Conservation (phyloP, 2,113 vertebrate genomes). For the Lagenorhynchus albirostris region DNA sequence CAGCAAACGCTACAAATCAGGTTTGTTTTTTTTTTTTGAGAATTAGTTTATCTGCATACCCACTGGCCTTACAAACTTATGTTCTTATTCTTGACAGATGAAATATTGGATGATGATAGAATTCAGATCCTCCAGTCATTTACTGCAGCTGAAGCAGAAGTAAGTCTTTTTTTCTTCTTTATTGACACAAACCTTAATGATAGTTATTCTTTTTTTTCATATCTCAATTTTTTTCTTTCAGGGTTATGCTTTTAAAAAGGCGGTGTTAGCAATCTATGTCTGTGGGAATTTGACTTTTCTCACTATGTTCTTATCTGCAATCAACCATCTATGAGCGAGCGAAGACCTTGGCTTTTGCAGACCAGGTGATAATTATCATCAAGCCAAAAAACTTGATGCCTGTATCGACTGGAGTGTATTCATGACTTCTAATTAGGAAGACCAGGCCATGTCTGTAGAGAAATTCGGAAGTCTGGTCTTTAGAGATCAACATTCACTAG, state of each 20-base stretch:
- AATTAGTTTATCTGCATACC: not conserved
- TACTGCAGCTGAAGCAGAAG: constrained; percentile 77
- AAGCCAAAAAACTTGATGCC: not conserved
- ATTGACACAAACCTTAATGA: not conserved
- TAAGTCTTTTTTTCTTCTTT: constrained; percentile 64
- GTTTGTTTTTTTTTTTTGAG: not conserved
- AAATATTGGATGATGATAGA: constrained; percentile 84
- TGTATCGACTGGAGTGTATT: not conserved
- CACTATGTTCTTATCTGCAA: constrained; percentile 81
- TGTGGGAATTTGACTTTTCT: constrained; percentile 87
- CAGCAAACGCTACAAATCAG: not conserved
- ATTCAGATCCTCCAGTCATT: constrained; percentile 84
- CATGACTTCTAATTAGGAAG: not conserved
- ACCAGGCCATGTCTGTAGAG: not conserved
- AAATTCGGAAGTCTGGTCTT: not conserved
- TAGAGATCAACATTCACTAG: not conserved
- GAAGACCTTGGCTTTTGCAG: not conserved
- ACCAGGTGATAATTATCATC: not conserved
- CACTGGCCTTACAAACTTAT: not conserved
- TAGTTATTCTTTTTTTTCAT: not conserved
- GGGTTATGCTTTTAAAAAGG: constrained; percentile 85
- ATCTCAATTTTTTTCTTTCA: constrained; percentile 76
- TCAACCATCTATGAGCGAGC: constrained; percentile 79
- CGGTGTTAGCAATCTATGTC: constrained; percentile 84
- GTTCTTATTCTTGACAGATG: constrained; percentile 72